phyloP scores from a whole-genome alignment of 2,113 vertebrate genomes.

The Carettochelys insculpta region DNA sequence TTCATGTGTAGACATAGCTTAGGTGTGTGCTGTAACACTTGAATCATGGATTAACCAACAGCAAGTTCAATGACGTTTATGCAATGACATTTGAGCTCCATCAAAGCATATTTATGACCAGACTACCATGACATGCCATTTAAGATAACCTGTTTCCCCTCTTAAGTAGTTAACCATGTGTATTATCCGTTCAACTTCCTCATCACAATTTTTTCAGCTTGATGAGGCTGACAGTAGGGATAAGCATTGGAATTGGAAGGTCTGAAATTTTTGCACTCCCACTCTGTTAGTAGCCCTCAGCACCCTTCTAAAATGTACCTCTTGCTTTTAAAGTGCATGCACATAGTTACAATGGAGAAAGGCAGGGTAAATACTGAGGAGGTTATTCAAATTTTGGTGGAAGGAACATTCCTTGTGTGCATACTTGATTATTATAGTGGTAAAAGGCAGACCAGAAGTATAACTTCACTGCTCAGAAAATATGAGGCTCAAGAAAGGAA shows the following conservation, averaged over 20 bases:
- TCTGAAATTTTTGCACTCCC: background rate
- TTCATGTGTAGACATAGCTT: no score
- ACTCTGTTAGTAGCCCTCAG: background rate
- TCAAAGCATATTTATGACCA: constrained; percentile 32
- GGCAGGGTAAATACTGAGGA: background rate
- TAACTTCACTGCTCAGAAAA: background rate
- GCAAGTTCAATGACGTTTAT: constrained; percentile 24
- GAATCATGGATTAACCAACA: background rate
- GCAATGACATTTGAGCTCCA: background rate
- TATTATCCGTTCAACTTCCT: background rate
- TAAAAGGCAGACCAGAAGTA: background rate
- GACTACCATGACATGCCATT: background rate
- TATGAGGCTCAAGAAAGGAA: constrained; percentile 1
- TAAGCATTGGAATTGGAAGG: constrained; percentile 42
- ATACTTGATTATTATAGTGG: background rate
- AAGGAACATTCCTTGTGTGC: background rate
- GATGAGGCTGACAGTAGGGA: background rate
- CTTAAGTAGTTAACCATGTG: background rate
- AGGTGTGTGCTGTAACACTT: background rate
- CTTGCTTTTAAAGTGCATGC: constrained; percentile 13
- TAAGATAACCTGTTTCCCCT: constrained; percentile 9
- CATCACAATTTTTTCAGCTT: background rate
- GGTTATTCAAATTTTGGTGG: background rate
- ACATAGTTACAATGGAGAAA: constrained; percentile 16
- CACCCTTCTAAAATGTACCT: background rate